Base-by-base conservation (phyloP, 2,888 invertebrate genomes). In the Tachystola acroxantha region DNA sequence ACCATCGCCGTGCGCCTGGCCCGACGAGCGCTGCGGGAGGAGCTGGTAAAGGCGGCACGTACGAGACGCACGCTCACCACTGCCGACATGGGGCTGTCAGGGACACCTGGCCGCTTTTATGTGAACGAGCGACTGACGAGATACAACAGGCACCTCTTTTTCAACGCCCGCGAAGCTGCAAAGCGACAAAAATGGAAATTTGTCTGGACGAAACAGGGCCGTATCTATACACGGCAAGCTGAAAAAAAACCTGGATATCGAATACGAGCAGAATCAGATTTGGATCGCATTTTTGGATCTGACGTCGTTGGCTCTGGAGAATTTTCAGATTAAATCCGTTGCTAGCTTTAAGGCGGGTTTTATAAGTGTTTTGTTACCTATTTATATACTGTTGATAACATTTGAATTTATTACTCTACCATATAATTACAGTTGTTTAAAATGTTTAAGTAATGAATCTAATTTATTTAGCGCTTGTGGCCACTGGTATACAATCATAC, bases 121-220 rank as follows among this genome's bases (percentile, higher is more conserved):
- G n/a, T n/a, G n/a, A n/a, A n/a, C n/a, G 43, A 43, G 26, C 39
- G 37, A 3, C 32, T 43, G 1, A 39, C 43, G 1, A 11, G 16
- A 5, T 1, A 2, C 0, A 42, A 42, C 11, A 27, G 36, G n/a
- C 13, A 27, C 10, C 24, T 42, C 5, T 42, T 42, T 10, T 24
- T 20, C 7, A 10, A 29, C 7, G 26, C 33, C 0, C 24, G 39
- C 1, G 10, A 27, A 7, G 12, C 7, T 2, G 11, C 6, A 2
- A 22, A 26, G 10, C 5, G 10, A 10, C 26, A 5, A 1, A 5
- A n/a, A n/a, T n/a, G n/a, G n/a, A n/a, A n/a, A n/a, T n/a, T n/a
- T n/a, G n/a, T n/a, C n/a, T n/a, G n/a, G 26, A 26, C 10, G 6
- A n/a, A 10, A 5, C 7, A 26, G 2, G 26, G 26, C 4, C 1